Conservation (phyloP, 2,797 vertebrate genomes). For the Delichon dasypus region DNA sequence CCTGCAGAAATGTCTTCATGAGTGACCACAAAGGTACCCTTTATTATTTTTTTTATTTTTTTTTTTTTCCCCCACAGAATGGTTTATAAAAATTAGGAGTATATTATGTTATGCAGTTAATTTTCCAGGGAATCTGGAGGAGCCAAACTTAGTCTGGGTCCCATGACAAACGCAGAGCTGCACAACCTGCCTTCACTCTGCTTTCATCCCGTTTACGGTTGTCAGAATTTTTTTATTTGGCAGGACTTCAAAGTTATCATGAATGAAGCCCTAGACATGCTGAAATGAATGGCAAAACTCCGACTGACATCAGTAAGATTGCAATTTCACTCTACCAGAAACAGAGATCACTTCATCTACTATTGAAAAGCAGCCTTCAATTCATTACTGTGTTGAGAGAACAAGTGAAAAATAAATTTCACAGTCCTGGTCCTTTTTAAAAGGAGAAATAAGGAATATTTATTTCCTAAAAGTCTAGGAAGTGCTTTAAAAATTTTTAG, state of each 20-base stretch:
- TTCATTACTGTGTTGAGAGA: background rate
- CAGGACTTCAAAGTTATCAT: slow-evolving; percentile 28
- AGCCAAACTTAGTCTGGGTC: background rate
- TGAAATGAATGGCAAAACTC: slow-evolving; percentile 39
- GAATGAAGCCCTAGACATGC: background rate
- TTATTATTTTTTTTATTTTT: background rate
- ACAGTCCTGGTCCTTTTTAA: background rate
- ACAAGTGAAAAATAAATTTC: slow-evolving; percentile 31
- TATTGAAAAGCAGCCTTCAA: background rate
- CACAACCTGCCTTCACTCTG: background rate
- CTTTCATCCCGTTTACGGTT: background rate
- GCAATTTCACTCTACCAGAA: slow-evolving; percentile 38
- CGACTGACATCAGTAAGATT: slow-evolving; percentile 15
- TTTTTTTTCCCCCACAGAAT: background rate
- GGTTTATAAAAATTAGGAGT: background rate
- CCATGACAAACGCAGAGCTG: background rate
- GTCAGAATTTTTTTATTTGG: slow-evolving; percentile 35
- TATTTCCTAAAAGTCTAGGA: background rate
- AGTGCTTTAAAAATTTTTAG: background rate
- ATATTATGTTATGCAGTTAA: background rate
- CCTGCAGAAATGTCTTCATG: background rate
- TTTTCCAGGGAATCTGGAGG: background rate
- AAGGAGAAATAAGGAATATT: background rate
- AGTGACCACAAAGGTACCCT: background rate
- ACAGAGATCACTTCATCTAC: slow-evolving; percentile 14